phyloP scores from a whole-genome alignment of 53 echinoderm and acorn worm genomes.

The Patiria pectinifera region DNA sequence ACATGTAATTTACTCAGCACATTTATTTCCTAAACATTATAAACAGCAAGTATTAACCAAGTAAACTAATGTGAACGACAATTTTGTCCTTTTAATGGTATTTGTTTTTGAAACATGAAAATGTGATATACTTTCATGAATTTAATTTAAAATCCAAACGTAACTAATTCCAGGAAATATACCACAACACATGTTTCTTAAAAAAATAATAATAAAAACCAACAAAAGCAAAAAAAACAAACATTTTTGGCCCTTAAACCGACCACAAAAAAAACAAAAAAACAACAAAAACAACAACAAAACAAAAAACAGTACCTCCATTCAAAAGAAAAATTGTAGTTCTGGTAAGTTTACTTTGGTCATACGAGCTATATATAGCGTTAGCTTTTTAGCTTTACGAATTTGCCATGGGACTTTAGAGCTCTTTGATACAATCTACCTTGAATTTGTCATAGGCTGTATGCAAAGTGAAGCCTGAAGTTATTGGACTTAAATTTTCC shows the following conservation, averaged over 20 bases:
- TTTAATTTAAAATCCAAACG: slow-evolving; percentile 14
- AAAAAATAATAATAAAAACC: not conserved
- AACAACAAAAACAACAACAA: slow-evolving; percentile 12
- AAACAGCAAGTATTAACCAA: slow-evolving; percentile 26
- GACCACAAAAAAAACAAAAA: not conserved
- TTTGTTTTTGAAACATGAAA: slow-evolving; percentile 27
- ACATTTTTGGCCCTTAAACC: too few relatives aligned
- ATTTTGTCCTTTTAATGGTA: slow-evolving; percentile 16
- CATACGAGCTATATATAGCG: not conserved
- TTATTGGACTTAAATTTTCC: slow-evolving; percentile 28
- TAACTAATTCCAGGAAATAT: slow-evolving; percentile 14
- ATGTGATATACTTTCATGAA: slow-evolving; percentile 13
- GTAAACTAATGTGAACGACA: slow-evolving; percentile 23
- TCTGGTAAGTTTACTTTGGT: slow-evolving; percentile 23
- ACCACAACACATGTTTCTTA: slow-evolving; percentile 7
- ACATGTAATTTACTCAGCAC: slow-evolving; percentile 14
- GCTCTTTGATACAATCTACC: slow-evolving; percentile 16
- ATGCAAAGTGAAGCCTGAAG: slow-evolving; percentile 9
- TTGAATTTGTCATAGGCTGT: slow-evolving; percentile 23
- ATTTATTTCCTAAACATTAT: slow-evolving; percentile 1
- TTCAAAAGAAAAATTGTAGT: slow-evolving; percentile 14
- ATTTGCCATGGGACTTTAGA: slow-evolving; percentile 15
- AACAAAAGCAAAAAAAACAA: too few relatives aligned
- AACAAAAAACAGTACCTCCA: slow-evolving; percentile 2
- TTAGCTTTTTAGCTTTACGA: slow-evolving; percentile 21